Evolutionary conservation across 1,140 invertebrate genomes (phyloP).

Genomic region (Orchestia grillus): DNA sequence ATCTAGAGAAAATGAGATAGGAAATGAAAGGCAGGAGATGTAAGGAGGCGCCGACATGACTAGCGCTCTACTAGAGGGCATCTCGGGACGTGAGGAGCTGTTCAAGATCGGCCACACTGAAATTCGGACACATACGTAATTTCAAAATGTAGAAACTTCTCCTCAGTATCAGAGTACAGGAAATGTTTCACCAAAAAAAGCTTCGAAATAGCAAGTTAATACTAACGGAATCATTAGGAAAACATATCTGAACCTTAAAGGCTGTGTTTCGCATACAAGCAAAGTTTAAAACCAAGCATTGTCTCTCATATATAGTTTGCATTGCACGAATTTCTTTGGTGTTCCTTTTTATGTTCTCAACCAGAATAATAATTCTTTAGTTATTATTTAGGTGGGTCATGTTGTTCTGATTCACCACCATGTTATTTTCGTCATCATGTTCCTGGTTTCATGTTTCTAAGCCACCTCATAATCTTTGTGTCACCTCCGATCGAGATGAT

Average conservation of each 20-base stretch:
- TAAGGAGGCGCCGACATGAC: neutral
- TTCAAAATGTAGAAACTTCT: neutral
- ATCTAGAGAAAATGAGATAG: neutral
- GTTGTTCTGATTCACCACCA: conserved; percentile 6
- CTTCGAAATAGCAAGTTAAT: neutral
- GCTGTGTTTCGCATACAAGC: conserved; percentile 13
- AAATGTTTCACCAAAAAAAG: conserved; percentile 15
- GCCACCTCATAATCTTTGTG: neutral
- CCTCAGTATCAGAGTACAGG: neutral
- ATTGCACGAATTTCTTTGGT: conserved; percentile 46
- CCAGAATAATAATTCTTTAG: neutral
- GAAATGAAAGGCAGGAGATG: neutral
- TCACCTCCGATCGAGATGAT: neutral
- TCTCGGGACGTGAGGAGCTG: neutral
- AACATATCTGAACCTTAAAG: conserved; percentile 1
- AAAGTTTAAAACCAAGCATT: conserved; percentile 32
- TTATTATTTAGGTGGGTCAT: neutral
- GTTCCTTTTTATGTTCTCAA: conserved; percentile 37
- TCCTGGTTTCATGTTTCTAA: conserved; percentile 15
- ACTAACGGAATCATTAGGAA: neutral
- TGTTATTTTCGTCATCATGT: neutral
- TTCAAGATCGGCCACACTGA: neutral
- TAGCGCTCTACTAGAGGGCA: neutral
- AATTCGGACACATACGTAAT: conserved; percentile 42
- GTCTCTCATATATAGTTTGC: neutral